Percentiles rank a stretch among this genome's conserved stretches.
These are phyloP conservation scores for Drosophila nigritarsus DNA, from an alignment of 2,888 invertebrate genomes.

Conservation along the genomic window DNA sequence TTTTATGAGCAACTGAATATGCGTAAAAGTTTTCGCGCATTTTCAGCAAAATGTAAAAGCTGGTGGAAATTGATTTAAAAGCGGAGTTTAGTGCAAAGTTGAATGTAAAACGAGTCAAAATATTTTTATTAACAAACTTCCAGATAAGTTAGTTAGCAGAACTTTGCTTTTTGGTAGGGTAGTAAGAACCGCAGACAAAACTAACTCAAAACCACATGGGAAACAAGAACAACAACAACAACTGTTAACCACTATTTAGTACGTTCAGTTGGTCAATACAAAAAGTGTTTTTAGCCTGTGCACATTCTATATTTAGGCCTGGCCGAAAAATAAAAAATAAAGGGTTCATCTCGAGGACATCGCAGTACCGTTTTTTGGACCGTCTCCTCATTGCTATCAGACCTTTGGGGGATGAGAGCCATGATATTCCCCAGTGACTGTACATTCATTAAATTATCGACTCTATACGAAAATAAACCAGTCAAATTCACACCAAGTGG, in stretches of 20 bases:
- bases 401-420: slow-evolving; percentile 18
- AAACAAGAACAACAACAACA: slow-evolving; percentile 13
- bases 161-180: slow-evolving; percentile 3
- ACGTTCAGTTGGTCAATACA: slow-evolving; percentile 53
- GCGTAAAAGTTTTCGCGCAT: not conserved
- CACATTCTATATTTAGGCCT: slow-evolving; percentile 33
- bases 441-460: slow-evolving; percentile 66
- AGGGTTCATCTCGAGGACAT: slow-evolving; percentile 27
- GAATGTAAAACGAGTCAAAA: not conserved
- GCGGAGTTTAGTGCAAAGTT: not conserved
- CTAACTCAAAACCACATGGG: slow-evolving; percentile 5
- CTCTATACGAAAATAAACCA: slow-evolving; percentile 67
- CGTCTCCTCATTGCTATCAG: slow-evolving; percentile 11
- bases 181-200: slow-evolving; percentile 26
- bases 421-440: slow-evolving; percentile 31
- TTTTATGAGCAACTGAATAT: slow-evolving; percentile 4
- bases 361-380: not conserved
- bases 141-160: not conserved
- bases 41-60: not conserved
- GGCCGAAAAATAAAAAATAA: slow-evolving; percentile 20
- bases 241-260: slow-evolving; percentile 56
- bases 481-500: slow-evolving; percentile 25
- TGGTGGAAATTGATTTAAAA: slow-evolving; percentile 2
- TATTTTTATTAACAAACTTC: not conserved
- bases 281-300: slow-evolving; percentile 37